Percentiles rank a stretch among this genome's conserved stretches.
These are phyloP conservation scores for Teleiodes luculella DNA, from an alignment of 2,888 invertebrate species.

Conservation along the genomic window DNA sequence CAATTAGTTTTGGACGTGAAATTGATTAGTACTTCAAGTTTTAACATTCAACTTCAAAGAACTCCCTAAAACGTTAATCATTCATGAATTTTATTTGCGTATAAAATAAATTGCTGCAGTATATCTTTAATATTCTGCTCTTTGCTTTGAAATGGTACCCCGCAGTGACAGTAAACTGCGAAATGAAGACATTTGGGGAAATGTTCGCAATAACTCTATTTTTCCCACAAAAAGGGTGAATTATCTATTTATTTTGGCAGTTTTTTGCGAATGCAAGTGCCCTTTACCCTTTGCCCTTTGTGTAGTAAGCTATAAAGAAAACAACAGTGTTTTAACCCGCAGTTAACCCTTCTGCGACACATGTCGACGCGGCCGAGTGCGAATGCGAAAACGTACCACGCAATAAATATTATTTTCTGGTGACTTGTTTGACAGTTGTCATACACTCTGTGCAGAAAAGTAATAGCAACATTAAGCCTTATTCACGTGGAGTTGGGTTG, in stretches of 20 bases:
- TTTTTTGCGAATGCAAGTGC: constrained; percentile 23
- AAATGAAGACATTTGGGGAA: constrained; percentile 44
- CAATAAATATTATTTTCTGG: constrained; percentile 19
- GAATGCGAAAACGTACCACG: constrained; percentile 39
- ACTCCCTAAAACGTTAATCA: neutral
- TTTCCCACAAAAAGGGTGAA: constrained; percentile 46
- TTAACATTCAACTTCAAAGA: neutral
- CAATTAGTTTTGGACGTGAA: constrained; percentile 30
- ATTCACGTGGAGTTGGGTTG: neutral
- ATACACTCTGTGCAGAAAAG: neutral
- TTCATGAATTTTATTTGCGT: neutral
- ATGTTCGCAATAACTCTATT: constrained; percentile 35
- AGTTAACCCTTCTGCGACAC: constrained; percentile 62
- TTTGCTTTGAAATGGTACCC: neutral
- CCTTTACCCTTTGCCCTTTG: constrained; percentile 57
- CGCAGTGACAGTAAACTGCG: constrained; percentile 4
- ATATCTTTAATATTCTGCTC: constrained; percentile 14
- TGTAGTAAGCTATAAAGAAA: constrained; percentile 61
- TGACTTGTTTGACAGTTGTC: constrained; percentile 15
- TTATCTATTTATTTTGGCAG: constrained; percentile 31
- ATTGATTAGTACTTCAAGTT: constrained; percentile 38
- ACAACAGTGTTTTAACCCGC: constrained; percentile 62
- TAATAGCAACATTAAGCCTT: neutral
- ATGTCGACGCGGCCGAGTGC: constrained; percentile 46
- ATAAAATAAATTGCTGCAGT: constrained; percentile 12